Conservation (phyloP, 1,140 invertebrate genomes). For the Drosophila suzukii region DNA sequence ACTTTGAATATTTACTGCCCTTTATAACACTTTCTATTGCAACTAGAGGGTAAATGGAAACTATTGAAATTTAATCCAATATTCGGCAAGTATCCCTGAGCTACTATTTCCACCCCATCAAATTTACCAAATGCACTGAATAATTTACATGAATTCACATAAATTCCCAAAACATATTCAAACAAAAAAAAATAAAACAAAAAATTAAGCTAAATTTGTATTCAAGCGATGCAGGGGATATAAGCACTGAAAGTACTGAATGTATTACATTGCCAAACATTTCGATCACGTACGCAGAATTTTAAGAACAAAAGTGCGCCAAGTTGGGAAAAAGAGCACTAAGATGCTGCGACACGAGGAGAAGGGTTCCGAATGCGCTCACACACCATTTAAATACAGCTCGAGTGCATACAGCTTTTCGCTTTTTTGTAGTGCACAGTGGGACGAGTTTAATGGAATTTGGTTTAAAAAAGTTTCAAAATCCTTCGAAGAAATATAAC, state of each 20-base stretch:
- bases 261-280: constrained; percentile 50
- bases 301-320: constrained; percentile 50
- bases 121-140: constrained; percentile 34
- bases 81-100: constrained; percentile 2
- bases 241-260: constrained; percentile 39
- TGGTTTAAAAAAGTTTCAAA: neutral
- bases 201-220: constrained; percentile 31
- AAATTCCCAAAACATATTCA: constrained; percentile 32
- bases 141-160: constrained; percentile 41
- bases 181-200: constrained; percentile 4
- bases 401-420: constrained; percentile 54
- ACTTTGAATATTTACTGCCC: neutral
- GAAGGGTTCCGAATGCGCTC: constrained; percentile 41
- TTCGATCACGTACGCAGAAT: constrained; percentile 62
- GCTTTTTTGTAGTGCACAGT: constrained; percentile 11
- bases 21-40: neutral
- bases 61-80: neutral
- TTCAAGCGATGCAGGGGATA: constrained; percentile 24
- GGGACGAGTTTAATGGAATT: neutral
- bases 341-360: constrained; percentile 43
- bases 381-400: constrained; percentile 58
- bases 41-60: neutral
- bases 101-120: constrained; percentile 12
- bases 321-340: constrained; percentile 30
- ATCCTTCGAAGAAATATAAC: too few species aligned